Evolutionary conservation across 2,888 invertebrate genomes (phyloP), one percentile per base, ranked within the genome.

Genomic region (Eurytoma californica): DNA sequence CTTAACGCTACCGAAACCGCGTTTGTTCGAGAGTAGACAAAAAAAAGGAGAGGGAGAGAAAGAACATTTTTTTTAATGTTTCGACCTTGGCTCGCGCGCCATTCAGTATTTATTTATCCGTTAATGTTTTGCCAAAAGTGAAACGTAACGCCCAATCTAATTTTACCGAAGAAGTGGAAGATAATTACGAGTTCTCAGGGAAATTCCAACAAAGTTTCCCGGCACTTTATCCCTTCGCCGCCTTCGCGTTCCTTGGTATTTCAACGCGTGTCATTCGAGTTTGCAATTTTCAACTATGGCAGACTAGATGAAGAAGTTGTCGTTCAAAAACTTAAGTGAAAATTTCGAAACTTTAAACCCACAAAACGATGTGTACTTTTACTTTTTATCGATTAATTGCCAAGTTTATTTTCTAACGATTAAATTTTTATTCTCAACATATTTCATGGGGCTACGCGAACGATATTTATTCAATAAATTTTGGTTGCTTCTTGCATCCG

Each of bases 141-240:
- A 68, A 69, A 76, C 58, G 69, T 57, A 69, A 72, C 60, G 67
- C 60, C 66, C 72, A 72, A 67, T 58, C 67, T 72, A 66, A 72
- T 77, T 77, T 72, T 14, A 39, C 60, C 47, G 39, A 61, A 77
- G 73, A 65, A 72, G 70, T 51, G 53, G 72, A 63, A 68, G 78
- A 78, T 78, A 78, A 73, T 78, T 78, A 78, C 78, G 72, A 78
- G 72, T 67, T 78, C 61, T 68, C 61, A 14, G 18, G 28, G 47
- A 78, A 78, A 78, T 78, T 78, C 77, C 72, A 24, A 47, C 67
- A 72, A 78, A 78, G 72, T 78, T 78, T 70, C 53, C 53, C 47
- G 61, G 72, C 67, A 72, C 61, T 72, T 72, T 65, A 70, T 77
- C 77, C 70, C 68, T 75, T 75, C 68, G 58, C 57, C 57, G 67